Percentiles rank a stretch among this genome's conserved stretches.
These are phyloP conservation scores for Seira musarum DNA, from an alignment of 2,888 invertebrate genomes.

Conservation along the genomic window DNA sequence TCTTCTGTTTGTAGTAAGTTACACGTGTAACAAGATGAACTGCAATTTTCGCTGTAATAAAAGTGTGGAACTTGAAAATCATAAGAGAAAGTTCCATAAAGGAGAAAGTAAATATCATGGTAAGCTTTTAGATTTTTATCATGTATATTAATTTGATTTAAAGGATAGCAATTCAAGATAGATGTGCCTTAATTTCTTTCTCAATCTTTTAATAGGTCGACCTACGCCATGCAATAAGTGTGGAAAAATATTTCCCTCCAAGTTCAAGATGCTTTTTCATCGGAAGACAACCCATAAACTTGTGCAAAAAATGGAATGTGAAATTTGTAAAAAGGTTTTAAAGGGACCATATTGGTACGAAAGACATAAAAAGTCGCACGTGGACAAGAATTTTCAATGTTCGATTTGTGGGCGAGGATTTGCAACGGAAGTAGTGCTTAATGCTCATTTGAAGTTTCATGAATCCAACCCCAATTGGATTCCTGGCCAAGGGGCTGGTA, in stretches of 20 bases:
- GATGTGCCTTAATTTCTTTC: too few relatives aligned
- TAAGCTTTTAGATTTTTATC: too few relatives aligned
- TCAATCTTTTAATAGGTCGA: too few relatives aligned
- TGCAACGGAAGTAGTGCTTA: constrained; percentile 4
- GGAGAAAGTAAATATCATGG: too few relatives aligned
- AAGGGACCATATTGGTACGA: constrained; percentile 7
- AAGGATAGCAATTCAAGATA: too few relatives aligned
- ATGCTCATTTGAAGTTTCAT: constrained; percentile 15
- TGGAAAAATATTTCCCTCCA: constrained; percentile 30
- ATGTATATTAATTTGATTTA: too few relatives aligned
- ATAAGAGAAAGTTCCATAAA: too few relatives aligned
- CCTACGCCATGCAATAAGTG: constrained; percentile 27
- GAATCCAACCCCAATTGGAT: constrained; percentile 26
- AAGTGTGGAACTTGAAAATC: too few relatives aligned
- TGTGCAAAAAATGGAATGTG: constrained; percentile 29
- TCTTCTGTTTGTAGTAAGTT: too few relatives aligned
- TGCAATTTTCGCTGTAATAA: too few relatives aligned
- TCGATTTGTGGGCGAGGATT: constrained; percentile 27
- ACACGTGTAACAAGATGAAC: too few relatives aligned
- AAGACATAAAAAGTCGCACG: constrained; percentile 23
- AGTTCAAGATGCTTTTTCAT: constrained; percentile 33
- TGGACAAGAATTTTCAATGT: constrained; percentile 24
- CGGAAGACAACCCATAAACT: constrained; percentile 30
- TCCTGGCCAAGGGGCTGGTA: too few relatives aligned
- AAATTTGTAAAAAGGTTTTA: constrained; percentile 16